Percentiles rank a stretch among this genome's conserved stretches.
Conservation (phyloP, 1,140 invertebrate genomes). For the Drosophila pandora region DNA sequence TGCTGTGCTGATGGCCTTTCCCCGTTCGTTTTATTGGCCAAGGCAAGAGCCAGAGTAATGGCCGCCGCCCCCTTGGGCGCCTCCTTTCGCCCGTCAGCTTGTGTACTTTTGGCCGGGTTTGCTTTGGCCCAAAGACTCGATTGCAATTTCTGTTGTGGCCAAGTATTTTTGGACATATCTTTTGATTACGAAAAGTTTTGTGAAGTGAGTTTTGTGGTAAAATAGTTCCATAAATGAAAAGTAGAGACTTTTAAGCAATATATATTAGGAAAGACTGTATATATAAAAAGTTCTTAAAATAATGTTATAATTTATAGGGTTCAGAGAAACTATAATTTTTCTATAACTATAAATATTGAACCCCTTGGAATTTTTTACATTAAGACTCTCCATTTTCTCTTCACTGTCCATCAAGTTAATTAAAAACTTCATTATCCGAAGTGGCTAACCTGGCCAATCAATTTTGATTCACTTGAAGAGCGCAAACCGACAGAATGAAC, state of each 20-base stretch:
- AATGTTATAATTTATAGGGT: no score
- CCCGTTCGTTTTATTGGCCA: conserved; percentile 72
- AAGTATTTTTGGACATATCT: conserved; percentile 18
- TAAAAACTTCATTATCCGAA: conserved; percentile 69
- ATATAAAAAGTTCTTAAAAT: no score
- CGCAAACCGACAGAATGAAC: conserved; percentile 21
- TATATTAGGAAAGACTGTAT: no score
- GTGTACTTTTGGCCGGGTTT: background rate
- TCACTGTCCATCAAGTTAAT: conserved; percentile 53
- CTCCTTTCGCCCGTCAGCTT: conserved; percentile 2
- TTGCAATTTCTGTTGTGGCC: background rate
- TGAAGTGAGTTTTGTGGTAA: no score
- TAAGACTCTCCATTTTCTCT: conserved; percentile 7
- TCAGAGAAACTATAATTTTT: no score
- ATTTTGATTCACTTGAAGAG: conserved; percentile 72
- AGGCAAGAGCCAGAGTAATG: conserved; percentile 58
- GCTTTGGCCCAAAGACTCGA: no score
- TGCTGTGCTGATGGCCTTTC: conserved; percentile 60
- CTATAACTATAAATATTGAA: background rate
- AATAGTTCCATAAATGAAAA: no score
- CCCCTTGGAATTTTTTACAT: background rate
- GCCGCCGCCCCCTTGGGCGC: conserved; percentile 12
- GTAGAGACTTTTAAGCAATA: no score
- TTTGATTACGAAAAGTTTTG: background rate
- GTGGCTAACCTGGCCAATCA: conserved; percentile 57